These are phyloP conservation scores for Bos javanicus DNA, from an alignment of 2,113 vertebrate species.

Conservation along the genomic window DNA sequence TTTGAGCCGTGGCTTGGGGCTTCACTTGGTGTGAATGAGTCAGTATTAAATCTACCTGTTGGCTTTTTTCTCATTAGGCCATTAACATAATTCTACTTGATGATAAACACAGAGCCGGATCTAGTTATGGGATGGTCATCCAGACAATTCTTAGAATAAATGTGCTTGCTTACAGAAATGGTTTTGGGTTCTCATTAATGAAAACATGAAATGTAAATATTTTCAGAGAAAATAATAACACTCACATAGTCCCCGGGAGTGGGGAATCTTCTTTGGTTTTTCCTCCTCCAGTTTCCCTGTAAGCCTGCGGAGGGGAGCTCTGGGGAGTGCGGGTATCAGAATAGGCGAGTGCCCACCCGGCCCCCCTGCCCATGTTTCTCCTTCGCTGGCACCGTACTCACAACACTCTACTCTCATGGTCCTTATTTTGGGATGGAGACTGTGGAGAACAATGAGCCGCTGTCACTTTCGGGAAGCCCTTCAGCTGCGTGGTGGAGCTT, in stretches of 20 bases:
- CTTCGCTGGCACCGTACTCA: not conserved
- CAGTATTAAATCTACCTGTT: not conserved
- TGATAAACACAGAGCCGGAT: not conserved
- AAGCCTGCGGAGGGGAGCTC: not conserved
- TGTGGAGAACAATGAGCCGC: not conserved
- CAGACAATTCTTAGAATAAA: not conserved
- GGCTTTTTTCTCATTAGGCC: not conserved
- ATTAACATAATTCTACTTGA: not conserved
- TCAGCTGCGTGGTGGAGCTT: not conserved
- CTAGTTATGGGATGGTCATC: not conserved
- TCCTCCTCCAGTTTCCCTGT: rapidly evolving
- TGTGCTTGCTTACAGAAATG: not conserved
- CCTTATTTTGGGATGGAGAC: not conserved
- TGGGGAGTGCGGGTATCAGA: not conserved
- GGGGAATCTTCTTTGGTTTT: not conserved
- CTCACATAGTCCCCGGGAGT: not conserved
- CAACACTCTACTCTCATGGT: rapidly evolving
- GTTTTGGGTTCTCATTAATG: not conserved
- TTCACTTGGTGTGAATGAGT: not conserved
- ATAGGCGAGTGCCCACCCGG: not conserved
- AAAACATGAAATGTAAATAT: not conserved
- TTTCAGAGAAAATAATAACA: not conserved
- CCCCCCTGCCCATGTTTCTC: rapidly evolving
- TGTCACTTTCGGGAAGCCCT: not conserved
- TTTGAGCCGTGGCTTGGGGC: not conserved